Percentiles rank a stretch among this genome's conserved stretches.
phyloP scores from a whole-genome alignment of 2,888 invertebrate species.

The Crematogaster levior region DNA sequence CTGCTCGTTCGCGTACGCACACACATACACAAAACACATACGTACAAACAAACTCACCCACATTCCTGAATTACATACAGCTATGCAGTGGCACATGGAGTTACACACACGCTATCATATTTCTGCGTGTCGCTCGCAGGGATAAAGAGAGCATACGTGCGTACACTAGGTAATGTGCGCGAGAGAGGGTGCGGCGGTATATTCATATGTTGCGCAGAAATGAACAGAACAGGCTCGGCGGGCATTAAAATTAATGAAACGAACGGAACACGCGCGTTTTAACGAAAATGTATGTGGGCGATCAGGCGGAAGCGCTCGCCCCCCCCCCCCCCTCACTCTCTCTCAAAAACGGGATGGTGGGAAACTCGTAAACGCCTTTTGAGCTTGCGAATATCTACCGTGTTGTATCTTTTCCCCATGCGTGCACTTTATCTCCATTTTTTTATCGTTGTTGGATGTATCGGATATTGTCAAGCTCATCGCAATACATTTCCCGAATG shows the following conservation, averaged over 20 bases:
- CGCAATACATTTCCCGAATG: neutral
- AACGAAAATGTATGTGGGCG: constrained; percentile 83
- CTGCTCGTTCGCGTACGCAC: constrained; percentile 66
- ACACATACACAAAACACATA: constrained; percentile 22
- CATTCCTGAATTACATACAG: neutral
- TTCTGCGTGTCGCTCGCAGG: constrained; percentile 63
- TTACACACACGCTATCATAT: constrained; percentile 2
- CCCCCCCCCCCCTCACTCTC: constrained; percentile 42
- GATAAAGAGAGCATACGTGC: constrained; percentile 56
- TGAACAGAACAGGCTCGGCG: constrained; percentile 80
- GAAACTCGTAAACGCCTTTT: constrained; percentile 63
- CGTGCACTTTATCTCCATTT: constrained; percentile 31
- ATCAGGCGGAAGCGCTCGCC: constrained; percentile 80
- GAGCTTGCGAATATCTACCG: constrained; percentile 58
- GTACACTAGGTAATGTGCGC: constrained; percentile 42
- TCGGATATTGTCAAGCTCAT: neutral
- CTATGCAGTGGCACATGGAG: neutral
- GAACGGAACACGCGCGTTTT: constrained; percentile 83
- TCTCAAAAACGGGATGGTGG: constrained; percentile 64
- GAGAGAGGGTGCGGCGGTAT: constrained; percentile 51
- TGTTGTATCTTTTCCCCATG: constrained; percentile 56
- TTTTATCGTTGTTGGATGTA: constrained; percentile 1
- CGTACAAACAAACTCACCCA: neutral
- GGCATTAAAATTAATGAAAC: constrained; percentile 85
- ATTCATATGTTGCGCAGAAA: constrained; percentile 82